Conservation (phyloP, 2,113 vertebrate genomes). For the Pan paniscus region DNA sequence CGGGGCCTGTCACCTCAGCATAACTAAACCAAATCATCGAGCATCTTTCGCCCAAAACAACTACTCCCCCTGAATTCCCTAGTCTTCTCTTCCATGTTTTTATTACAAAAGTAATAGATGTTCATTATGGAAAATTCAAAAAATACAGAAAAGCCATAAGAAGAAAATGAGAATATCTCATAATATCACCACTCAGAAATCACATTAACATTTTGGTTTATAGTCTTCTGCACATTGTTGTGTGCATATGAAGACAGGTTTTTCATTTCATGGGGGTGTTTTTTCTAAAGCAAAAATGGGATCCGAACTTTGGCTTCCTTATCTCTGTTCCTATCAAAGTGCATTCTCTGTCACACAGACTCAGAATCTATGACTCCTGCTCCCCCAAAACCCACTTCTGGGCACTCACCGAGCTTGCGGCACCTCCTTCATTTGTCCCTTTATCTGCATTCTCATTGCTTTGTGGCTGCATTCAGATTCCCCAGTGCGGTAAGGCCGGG, state of each 20-base stretch:
- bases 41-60: not conserved
- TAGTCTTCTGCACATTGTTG: not conserved
- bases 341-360: not conserved
- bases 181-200: conserved; percentile 59
- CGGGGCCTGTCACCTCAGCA: not conserved
- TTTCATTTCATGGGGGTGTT: not conserved
- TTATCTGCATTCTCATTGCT: not conserved
- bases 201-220: conserved; percentile 58
- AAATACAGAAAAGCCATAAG: conserved; percentile 69
- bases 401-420: not conserved
- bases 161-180: conserved; percentile 67
- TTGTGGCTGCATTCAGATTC: not conserved
- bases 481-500: not conserved
- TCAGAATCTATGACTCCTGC: not conserved
- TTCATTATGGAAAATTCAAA: conserved; percentile 69
- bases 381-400: not conserved
- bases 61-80: not conserved
- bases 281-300: not conserved
- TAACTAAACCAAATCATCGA: not conserved
- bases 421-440: not conserved
- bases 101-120: conserved; percentile 69
- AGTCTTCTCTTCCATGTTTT: conserved; percentile 33
- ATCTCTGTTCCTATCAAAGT: not conserved
- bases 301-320: not conserved
- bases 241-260: not conserved